Conservation (phyloP, 1,140 invertebrate genomes). For the Rhagoletis pomonella region DNA sequence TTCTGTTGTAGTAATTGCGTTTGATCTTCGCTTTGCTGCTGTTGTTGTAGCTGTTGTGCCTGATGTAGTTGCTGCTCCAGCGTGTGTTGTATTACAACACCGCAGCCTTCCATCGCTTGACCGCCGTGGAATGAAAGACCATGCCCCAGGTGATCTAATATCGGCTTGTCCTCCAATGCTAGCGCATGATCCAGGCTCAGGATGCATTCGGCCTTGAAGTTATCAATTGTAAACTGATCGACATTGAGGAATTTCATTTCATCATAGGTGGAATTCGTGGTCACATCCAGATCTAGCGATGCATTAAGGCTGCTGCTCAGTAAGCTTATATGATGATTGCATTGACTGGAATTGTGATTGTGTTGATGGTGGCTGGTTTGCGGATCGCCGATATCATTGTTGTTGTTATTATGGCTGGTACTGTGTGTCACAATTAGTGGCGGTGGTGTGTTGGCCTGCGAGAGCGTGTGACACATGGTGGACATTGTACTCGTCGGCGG, state of each 20-base stretch:
- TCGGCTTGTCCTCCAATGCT: constrained; percentile 58
- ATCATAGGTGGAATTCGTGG: constrained; percentile 68
- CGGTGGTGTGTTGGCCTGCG: constrained; percentile 57
- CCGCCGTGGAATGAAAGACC: constrained; percentile 16
- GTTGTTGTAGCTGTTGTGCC: constrained; percentile 1
- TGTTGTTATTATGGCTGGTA: constrained; percentile 24
- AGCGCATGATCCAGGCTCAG: constrained; percentile 69
- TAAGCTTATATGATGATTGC: background rate
- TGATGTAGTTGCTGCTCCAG: constrained; percentile 10
- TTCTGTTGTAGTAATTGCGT: background rate
- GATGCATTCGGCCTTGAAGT: constrained; percentile 72
- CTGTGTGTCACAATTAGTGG: constrained; percentile 50
- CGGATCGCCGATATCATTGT: background rate
- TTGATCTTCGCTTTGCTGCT: constrained; percentile 29
- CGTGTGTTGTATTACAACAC: background rate
- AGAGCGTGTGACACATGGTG: constrained; percentile 54
- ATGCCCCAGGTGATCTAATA: background rate
- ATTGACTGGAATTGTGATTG: background rate
- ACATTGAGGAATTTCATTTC: constrained; percentile 73
- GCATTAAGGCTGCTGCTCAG: constrained; percentile 58
- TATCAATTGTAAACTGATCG: constrained; percentile 73
- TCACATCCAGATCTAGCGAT: constrained; percentile 64
- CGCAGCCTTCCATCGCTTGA: background rate
- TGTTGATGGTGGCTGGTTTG: constrained; percentile 18
- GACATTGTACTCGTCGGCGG: constrained; percentile 59